Evolutionary conservation across 2,888 invertebrate genomes (phyloP).

Genomic region (Hipparchia semele): DNA sequence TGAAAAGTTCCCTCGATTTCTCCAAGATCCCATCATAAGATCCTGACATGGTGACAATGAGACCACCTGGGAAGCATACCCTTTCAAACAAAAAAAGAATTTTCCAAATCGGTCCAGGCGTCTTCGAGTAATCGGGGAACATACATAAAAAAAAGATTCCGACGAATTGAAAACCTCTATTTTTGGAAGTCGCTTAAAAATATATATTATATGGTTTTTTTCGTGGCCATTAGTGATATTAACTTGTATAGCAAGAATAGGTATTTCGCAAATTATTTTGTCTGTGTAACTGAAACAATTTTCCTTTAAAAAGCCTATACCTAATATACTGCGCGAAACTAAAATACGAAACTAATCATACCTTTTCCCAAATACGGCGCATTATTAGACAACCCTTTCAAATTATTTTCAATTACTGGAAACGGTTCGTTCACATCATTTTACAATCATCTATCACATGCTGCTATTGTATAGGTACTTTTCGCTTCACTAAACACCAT

Average conservation of each 20-base stretch:
- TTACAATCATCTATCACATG: constrained; percentile 33
- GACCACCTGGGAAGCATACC: no score
- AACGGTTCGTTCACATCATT: constrained; percentile 22
- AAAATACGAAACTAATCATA: constrained; percentile 3
- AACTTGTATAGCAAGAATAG: constrained; percentile 1
- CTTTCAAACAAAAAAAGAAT: no score
- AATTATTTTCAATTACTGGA: constrained; percentile 30
- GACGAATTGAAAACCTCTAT: no score
- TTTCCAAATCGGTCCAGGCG: no score
- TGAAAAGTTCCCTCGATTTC: no score
- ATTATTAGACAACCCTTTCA: constrained; percentile 23
- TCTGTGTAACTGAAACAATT: not conserved
- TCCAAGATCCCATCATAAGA: no score
- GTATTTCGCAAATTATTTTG: not conserved
- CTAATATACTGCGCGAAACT: no score
- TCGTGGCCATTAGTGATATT: not conserved
- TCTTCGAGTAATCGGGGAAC: no score
- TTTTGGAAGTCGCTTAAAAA: no score
- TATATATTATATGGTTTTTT: no score
- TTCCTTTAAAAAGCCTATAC: not conserved
- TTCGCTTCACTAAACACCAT: constrained; percentile 27
- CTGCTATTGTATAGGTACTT: constrained; percentile 15
- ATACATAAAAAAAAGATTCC: no score
- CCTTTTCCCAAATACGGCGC: constrained; percentile 9
- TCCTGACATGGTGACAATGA: no score